A percentile compares a stretch with the other conserved stretches of the same genome.
These are phyloP conservation scores for Chionis minor DNA, from an alignment of 2,113 vertebrate species.

Conservation along the genomic window DNA sequence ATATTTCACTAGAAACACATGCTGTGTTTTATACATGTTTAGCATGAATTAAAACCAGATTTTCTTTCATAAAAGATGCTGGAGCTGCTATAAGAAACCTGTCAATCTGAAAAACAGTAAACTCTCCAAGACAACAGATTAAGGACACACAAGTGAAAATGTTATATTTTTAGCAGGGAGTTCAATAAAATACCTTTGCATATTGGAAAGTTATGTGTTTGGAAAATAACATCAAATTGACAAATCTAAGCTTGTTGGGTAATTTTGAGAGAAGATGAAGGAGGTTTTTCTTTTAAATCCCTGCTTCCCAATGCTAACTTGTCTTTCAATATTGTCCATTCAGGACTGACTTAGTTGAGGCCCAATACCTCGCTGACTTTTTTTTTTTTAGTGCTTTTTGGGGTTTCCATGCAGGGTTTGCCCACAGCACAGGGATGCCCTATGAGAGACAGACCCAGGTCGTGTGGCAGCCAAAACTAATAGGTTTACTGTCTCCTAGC, in stretches of 20 bases:
- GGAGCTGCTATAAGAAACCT: background rate
- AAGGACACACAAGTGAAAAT: background rate
- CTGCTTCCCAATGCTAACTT: background rate
- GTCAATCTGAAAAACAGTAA: background rate
- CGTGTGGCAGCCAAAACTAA: background rate
- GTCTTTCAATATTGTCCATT: background rate
- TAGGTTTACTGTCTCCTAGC: background rate
- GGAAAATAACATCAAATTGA: background rate
- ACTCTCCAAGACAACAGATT: background rate
- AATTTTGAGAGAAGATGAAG: background rate
- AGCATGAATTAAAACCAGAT: background rate
- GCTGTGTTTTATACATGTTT: background rate
- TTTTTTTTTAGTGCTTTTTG: background rate
- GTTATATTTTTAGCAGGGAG: background rate
- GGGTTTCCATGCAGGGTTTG: background rate
- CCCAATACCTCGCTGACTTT: background rate
- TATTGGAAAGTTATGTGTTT: background rate
- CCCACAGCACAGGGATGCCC: background rate
- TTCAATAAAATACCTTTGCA: background rate
- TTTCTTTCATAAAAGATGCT: background rate
- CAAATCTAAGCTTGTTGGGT: background rate
- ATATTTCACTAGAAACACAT: background rate
- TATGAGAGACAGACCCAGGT: background rate
- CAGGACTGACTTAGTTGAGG: background rate
- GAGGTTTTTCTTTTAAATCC: background rate